phyloP scores from a whole-genome alignment of 37 sponge, comb jelly and placozoan species.

The Aplysina aerophoba region DNA sequence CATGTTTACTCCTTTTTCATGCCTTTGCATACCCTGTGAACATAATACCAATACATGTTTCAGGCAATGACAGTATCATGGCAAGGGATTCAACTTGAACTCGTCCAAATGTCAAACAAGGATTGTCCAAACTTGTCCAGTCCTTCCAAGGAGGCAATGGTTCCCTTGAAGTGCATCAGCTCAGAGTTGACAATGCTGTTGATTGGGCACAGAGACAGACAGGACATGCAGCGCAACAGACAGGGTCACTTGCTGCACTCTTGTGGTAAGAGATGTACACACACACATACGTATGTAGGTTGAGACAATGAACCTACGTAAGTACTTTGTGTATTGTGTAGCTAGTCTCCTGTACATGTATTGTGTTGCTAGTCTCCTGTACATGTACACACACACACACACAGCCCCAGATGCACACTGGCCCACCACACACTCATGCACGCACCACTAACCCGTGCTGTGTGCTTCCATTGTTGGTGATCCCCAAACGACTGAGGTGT shows the following conservation, averaged over 20 bases:
- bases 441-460: slow-evolving; percentile 83
- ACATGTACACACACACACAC: slow-evolving; percentile 1
- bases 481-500: slow-evolving; percentile 47
- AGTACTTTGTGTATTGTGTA: no score
- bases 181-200: slow-evolving; percentile 83
- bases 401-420: not conserved
- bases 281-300: slow-evolving; percentile 26
- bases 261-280: not conserved
- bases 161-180: slow-evolving; percentile 63
- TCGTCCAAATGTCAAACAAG: slow-evolving; percentile 85
- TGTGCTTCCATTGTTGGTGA: slow-evolving; percentile 88
- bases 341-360: no score
- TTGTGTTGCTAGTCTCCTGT: no score
- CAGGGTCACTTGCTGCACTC: not conserved
- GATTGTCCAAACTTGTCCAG: slow-evolving; percentile 67
- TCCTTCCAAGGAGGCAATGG: slow-evolving; percentile 71
- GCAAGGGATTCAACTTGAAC: not conserved
- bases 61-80: no score
- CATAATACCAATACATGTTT: no score
- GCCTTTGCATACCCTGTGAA: no score
- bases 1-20: no score
- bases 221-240: not conserved
- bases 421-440: not conserved
- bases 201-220: not conserved
- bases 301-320: no score